Base-by-base conservation (phyloP, 2,797 vertebrate species). In the Smutsia gigantea region DNA sequence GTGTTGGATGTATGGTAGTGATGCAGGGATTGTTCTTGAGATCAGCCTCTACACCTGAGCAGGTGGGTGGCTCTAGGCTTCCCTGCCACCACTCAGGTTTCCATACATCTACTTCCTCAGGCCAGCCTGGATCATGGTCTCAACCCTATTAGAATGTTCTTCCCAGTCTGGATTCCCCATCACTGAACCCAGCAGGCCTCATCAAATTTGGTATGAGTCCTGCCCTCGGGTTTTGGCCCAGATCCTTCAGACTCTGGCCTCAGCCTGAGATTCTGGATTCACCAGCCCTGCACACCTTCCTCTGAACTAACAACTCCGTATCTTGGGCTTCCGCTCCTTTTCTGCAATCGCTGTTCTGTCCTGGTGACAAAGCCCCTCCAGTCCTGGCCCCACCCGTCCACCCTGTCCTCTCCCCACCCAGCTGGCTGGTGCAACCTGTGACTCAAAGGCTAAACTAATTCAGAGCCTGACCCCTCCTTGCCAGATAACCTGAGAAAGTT, bases 1-100 rank as follows among this genome's bases (percentile, higher is more conserved):
- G 21, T 42, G 61, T 14, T 71, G 57, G 23, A 57, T 11, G 29
- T 31, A 2, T 2, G 21, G 17, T 69, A 82, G 61, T 57, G 78
- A 68, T 2, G 0, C n/a, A 25, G 27, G 29, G 4, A 46, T 46
- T 4, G 1, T 5, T 37, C 64, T 7, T 11, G 0, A 64, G 77
- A 77, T 46, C 29, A 19, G 9, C 34, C 49, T 53, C 57, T 82
- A 17, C 0, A 12, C 21, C 29, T 49, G 69, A 90, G 57, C 18
- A 68, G 34, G 42, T 2, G 7, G 66, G 51, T 2, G 7, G 49
- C 23, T 72, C 42, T 77, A 23, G 42, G 51, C 34, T 66, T 34
- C 81, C n/a, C 11, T 2, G 13, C 39, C 74, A 14, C 2, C 1
- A 6, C 29, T 42, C 13, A 13, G 51, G 25, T 81, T n/a, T 42